Conservation (phyloP, 1,140 invertebrate genomes). For the Caenorhabditis inopinata region DNA sequence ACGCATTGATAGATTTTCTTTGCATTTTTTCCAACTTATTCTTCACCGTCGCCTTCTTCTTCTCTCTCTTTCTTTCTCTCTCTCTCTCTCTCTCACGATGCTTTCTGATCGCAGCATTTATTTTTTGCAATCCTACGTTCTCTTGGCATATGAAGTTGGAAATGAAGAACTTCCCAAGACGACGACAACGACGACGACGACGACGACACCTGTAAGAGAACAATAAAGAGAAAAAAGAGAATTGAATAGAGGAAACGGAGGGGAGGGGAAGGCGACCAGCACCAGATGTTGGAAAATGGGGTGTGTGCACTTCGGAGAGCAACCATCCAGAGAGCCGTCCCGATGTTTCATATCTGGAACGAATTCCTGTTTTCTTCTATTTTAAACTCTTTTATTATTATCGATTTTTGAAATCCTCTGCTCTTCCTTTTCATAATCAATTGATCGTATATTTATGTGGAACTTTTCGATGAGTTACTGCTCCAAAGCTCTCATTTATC, state of each 20-base stretch:
- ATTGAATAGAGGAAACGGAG: not conserved
- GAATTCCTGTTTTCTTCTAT: not conserved
- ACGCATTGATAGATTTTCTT: not conserved
- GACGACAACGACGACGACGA: constrained; percentile 5
- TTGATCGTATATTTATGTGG: no score
- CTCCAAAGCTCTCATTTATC: no score
- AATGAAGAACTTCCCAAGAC: constrained; percentile 20
- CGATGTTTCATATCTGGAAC: constrained; percentile 27
- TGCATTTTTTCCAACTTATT: no score
- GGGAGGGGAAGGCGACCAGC: constrained; percentile 10
- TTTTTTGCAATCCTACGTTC: not conserved
- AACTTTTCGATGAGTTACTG: no score
- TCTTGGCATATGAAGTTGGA: not conserved
- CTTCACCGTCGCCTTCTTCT: not conserved
- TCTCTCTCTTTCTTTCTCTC: not conserved
- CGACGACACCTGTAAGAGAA: constrained; percentile 24
- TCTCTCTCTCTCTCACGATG: not conserved
- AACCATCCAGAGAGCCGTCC: not conserved
- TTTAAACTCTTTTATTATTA: not conserved
- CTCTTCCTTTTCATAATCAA: no score
- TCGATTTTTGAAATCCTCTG: not conserved
- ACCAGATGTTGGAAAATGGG: constrained; percentile 11
- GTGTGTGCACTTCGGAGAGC: constrained; percentile 4
- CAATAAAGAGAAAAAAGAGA: constrained; percentile 13
- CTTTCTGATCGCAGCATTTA: not conserved